Evolutionary conservation across 2,113 vertebrate genomes (phyloP).

Genomic region (Eretmochelys imbricata): DNA sequence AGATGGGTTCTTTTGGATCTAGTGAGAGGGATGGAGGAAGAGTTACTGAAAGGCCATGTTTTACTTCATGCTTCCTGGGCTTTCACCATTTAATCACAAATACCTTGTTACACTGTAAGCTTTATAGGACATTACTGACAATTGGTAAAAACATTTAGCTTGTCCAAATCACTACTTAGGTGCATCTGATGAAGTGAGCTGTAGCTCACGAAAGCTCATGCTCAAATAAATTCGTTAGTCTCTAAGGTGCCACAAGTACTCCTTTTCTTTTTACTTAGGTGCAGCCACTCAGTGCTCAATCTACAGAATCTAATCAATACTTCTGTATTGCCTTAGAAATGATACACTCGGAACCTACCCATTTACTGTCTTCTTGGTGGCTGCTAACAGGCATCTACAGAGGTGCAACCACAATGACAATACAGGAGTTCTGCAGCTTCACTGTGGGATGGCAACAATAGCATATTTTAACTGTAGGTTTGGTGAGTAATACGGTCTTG

Average conservation of each 20-base stretch:
- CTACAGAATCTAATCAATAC: neutral
- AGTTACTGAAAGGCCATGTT: neutral
- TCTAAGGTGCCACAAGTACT: too few relatives aligned
- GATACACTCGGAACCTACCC: neutral
- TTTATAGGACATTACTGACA: neutral
- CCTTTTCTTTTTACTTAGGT: too few relatives aligned
- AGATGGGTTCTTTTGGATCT: neutral
- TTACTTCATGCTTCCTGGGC: neutral
- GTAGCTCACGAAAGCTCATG: too few relatives aligned
- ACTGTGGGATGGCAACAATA: neutral
- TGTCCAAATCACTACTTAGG: neutral
- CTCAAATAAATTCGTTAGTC: too few relatives aligned
- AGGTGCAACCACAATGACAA: neutral
- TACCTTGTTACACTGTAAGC: neutral
- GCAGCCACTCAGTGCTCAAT: neutral
- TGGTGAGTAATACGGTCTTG: neutral
- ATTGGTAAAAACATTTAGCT: neutral
- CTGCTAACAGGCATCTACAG: neutral
- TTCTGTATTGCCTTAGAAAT: neutral
- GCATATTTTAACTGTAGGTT: neutral
- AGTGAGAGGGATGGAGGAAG: neutral
- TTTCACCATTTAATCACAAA: neutral
- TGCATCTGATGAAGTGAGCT: too few relatives aligned
- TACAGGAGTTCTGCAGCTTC: neutral
- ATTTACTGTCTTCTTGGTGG: neutral